A percentile compares a stretch with the other conserved stretches of the same genome.
These are phyloP conservation scores for Plagodis dolabraria DNA, from an alignment of 2,888 invertebrate genomes.

Conservation along the genomic window DNA sequence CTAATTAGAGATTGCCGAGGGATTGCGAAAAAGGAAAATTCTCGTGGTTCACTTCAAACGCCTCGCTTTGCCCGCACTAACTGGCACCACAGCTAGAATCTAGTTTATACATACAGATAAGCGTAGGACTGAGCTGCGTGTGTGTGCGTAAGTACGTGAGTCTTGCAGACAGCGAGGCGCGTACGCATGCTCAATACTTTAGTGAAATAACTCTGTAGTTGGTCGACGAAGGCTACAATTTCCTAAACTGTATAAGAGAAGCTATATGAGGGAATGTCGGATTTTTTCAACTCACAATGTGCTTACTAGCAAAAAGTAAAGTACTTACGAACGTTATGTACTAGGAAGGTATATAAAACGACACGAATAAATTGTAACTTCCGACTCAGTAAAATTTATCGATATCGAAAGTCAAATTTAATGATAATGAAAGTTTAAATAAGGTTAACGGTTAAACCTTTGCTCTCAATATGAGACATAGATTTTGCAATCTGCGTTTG, in stretches of 20 bases:
- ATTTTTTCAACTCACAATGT: too few relatives aligned
- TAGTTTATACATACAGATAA: constrained; percentile 30
- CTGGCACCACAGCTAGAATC: constrained; percentile 1
- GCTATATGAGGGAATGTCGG: too few relatives aligned
- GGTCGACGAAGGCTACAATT: not conserved
- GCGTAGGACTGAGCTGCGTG: constrained; percentile 7
- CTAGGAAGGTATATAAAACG: too few relatives aligned
- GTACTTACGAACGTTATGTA: not conserved
- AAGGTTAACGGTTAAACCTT: not conserved
- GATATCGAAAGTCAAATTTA: too few relatives aligned
- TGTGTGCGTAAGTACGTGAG: constrained; percentile 37
- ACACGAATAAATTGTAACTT: too few relatives aligned
- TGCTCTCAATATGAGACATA: constrained; percentile 1
- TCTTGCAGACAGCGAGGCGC: constrained; percentile 60
- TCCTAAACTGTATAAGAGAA: too few relatives aligned
- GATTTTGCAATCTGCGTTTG: not conserved
- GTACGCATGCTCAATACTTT: constrained; percentile 31
- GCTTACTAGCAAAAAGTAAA: not conserved
- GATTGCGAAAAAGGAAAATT: constrained; percentile 58
- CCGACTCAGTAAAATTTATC: too few relatives aligned
- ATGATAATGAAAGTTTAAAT: not conserved
- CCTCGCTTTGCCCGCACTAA: constrained; percentile 10
- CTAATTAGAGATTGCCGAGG: constrained; percentile 40
- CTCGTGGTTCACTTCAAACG: constrained; percentile 48
- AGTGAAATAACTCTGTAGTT: constrained; percentile 16